Conservation (phyloP, 2,797 vertebrate species). For the Coluber constrictor region DNA sequence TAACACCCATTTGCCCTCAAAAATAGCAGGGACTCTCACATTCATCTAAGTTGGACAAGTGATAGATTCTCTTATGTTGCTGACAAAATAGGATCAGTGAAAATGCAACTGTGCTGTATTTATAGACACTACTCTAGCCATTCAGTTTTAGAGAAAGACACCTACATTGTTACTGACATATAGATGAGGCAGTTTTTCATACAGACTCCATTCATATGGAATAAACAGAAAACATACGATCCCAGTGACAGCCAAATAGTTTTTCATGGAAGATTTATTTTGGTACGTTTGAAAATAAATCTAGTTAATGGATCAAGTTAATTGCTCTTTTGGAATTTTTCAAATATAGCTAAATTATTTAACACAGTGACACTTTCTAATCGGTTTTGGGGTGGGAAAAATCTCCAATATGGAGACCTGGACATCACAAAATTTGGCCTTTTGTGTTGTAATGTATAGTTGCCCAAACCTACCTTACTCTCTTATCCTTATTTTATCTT, state of each 20-base stretch:
- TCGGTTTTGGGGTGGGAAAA: fast-evolving
- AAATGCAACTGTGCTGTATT: not conserved
- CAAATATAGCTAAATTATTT: not conserved
- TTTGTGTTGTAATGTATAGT: not conserved
- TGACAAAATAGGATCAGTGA: not conserved
- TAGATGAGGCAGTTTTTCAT: not conserved
- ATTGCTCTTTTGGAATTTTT: not conserved
- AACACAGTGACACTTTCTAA: not conserved
- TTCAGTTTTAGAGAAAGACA: not conserved
- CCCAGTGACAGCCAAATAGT: not conserved
- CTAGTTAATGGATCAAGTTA: not conserved
- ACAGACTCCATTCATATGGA: not conserved
- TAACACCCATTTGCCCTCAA: not conserved
- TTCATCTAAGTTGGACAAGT: not conserved
- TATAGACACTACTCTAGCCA: not conserved
- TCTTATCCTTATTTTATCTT: not conserved
- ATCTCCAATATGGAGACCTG: not conserved
- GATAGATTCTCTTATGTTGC: not conserved
- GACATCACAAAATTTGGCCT: not conserved
- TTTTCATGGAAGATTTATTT: not conserved
- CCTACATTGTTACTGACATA: not conserved
- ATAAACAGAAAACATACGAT: not conserved
- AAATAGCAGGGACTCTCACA: not conserved
- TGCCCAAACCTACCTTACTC: not conserved
- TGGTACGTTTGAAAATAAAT: not conserved